Base-by-base conservation (phyloP, 2,888 invertebrate genomes). In the Sesia apiformis region DNA sequence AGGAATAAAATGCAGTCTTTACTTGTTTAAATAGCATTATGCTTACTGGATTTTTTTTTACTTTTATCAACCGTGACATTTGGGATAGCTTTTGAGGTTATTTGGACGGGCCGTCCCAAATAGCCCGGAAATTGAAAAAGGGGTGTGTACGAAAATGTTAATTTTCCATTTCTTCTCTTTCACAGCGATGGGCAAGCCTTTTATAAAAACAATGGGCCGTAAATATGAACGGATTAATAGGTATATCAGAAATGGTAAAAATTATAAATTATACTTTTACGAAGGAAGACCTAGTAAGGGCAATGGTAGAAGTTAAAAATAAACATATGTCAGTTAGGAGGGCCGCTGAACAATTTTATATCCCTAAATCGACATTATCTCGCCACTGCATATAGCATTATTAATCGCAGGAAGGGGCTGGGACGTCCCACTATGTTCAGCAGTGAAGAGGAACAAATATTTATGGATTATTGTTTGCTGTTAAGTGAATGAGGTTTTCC, bases 401-500 rank as follows among this genome's bases (percentile, higher is more conserved):
- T 53, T n/a, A 55, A 55, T 41, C 49, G 4, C 60, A 59, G 55
- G 53, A 55, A 52, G 59, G 56, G 51, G 58, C 60, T 7, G 57
- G 60, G 1, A n/a, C 58, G 57, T 46, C 58, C 60, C 23, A 59
- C 57, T 3, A 38, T 60, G 40, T 61, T 61, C 55, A 52, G 58
- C 43, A 23, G 8, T 3, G 56, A 53, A 52, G 60, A 59, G 49
- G 58, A 61, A 53, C 55, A 49, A 38, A 5, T 38, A 6, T 50
- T 52, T 54, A 5, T 59, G 5, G 42, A 57, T 42, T 49, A 52
- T 51, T 51, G 57, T 40, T 6, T 46, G 55, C 8, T 56, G 42
- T 39, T 60, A 52, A 52, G 56, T 38, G n/a, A 50, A 5, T 60
- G 58, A 57, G 60, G 57, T 5, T 60, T 58, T 54, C 60, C 60